Percentiles rank a stretch among this genome's conserved stretches.
These are phyloP conservation scores for Pterois miles DNA, from an alignment of 2,797 vertebrate species.

Conservation along the genomic window DNA sequence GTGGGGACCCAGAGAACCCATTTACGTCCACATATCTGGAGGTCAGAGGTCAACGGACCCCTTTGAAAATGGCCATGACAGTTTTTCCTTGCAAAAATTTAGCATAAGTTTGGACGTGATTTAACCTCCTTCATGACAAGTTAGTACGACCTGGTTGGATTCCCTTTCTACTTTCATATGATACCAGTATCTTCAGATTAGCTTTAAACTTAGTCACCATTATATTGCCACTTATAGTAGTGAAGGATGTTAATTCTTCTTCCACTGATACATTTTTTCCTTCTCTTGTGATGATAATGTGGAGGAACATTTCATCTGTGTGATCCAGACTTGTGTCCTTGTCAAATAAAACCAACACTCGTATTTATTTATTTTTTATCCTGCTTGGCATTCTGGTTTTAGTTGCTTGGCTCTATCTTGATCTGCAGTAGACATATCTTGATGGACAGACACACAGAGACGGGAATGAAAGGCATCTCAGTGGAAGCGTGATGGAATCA, in stretches of 20 bases:
- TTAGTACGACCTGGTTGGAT: no score
- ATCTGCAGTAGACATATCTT: conserved; percentile 40
- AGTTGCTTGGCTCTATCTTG: conserved; percentile 24
- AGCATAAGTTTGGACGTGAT: no score
- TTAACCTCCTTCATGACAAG: no score
- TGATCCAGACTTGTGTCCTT: conserved; percentile 21
- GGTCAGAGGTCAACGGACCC: no score
- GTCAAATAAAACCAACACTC: conserved; percentile 34
- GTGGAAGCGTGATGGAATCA: conserved; percentile 67
- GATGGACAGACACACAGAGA: conserved; percentile 19
- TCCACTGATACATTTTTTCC: background rate
- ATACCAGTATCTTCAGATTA: no score
- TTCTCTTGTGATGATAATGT: background rate
- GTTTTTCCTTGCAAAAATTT: no score
- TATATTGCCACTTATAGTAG: no score
- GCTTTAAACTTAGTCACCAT: no score
- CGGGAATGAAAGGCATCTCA: conserved; percentile 51
- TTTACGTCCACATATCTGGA: no score
- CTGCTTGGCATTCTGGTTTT: conserved; percentile 48
- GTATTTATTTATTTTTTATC: background rate
- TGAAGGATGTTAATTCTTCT: background rate
- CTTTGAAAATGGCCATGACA: no score
- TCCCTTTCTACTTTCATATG: no score
- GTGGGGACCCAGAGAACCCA: no score
- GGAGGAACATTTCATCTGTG: background rate